Base-by-base conservation (phyloP, 2,113 vertebrate species). In the Ochotona curzoniae region DNA sequence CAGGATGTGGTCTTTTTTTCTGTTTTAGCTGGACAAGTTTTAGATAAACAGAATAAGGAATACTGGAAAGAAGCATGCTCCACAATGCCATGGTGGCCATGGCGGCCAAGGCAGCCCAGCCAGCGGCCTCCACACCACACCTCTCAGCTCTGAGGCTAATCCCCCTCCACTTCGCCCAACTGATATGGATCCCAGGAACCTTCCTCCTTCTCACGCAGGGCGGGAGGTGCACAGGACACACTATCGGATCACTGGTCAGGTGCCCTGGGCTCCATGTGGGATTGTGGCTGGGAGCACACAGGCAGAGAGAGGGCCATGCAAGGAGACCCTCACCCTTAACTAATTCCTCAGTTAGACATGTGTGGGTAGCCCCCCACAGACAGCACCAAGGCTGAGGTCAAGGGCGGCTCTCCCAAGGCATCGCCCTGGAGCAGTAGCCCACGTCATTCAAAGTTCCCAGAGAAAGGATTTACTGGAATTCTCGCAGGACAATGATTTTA, bases 371-470 rank as follows among this genome's bases (percentile, higher is more conserved):
- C n/a, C 44, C 20, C 57, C 5, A 3, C 0, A 28, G 64, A 57
- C 7, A 51, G 64, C 32, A 6, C 26, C 38, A 11, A 9, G 57
- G 26, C 51, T 70, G 20, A 30, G 67, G 9, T 44, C 44, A n/a
- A 2, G 2, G 23, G 12, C 4, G 7, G 15, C 5, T 15, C 23
- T 25, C 4, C 30, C 1, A n/a, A 23, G 23, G n/a, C 11, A 44
- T 26, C 32, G 7, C 2, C 54, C 61, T 18, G 8, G 12, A 73
- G 60, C 71, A 38, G 38, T 44, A n/a, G 18, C 12, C 9, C 11
- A 74, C 18, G 14, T 35, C 38, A 17, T 23, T 2, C 28, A 61
- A 60, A 83, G 18, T 74, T 49, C 47, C 35, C 60, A 61, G 67
- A 54, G 71, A 73, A 49, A 70, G 78, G 30, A 18, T 70, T 83